Conservation (phyloP, 2,797 vertebrate species). For the Enteromius fasciolatus region DNA sequence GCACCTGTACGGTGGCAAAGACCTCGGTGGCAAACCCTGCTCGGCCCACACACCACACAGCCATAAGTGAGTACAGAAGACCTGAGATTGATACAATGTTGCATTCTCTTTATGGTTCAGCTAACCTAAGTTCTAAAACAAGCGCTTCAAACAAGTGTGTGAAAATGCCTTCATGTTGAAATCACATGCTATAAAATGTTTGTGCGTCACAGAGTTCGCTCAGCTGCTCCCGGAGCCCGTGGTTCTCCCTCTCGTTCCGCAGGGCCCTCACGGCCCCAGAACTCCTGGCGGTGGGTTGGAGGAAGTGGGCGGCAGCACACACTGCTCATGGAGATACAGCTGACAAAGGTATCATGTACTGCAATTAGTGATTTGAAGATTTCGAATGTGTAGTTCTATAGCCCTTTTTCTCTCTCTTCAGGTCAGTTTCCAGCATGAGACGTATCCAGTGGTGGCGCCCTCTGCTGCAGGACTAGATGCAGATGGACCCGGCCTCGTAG, state of each 20-base stretch:
- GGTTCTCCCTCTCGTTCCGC: constrained; percentile 84
- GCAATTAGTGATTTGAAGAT: background rate
- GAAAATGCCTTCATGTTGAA: background rate
- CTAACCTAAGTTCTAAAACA: background rate
- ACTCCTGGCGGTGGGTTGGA: constrained; percentile 88
- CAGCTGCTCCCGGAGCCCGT: constrained; percentile 73
- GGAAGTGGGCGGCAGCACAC: constrained; percentile 86
- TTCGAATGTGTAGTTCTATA: background rate
- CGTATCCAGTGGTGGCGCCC: constrained; percentile 65
- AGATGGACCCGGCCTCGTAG: constrained; percentile 70
- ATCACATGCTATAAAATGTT: background rate
- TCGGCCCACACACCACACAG: constrained; percentile 76
- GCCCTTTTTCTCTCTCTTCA: constrained; percentile 53
- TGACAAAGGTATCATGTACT: constrained; percentile 88
- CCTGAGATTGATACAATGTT: background rate
- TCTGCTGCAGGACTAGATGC: constrained; percentile 68
- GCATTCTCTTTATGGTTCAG: background rate
- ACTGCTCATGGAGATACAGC: constrained; percentile 92
- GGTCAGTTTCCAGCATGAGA: constrained; percentile 94
- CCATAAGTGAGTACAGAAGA: constrained; percentile 69
- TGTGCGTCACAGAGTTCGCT: constrained; percentile 67
- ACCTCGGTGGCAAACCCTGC: constrained; percentile 81
- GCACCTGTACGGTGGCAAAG: constrained; percentile 91
- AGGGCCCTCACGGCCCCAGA: constrained; percentile 85
- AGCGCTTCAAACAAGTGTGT: background rate